Conservation (phyloP, 2,888 invertebrate species). For the Hypomecis punctinalis region DNA sequence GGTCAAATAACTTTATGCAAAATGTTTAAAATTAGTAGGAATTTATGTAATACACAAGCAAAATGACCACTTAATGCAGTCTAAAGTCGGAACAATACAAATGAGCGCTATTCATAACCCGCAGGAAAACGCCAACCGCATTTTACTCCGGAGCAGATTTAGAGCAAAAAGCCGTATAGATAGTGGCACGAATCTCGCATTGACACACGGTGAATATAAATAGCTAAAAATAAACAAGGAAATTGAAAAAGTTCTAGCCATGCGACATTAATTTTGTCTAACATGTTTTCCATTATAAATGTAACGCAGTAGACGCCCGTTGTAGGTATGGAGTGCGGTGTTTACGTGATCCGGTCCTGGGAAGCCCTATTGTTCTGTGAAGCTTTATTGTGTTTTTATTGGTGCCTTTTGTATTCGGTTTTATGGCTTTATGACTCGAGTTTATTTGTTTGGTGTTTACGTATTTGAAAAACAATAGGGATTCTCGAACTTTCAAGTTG, state of each 20-base stretch:
- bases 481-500: too few species aligned
- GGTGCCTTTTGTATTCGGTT: too few species aligned
- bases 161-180: neutral
- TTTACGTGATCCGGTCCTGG: too few species aligned
- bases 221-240: neutral
- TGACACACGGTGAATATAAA: neutral
- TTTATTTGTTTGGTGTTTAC: too few species aligned
- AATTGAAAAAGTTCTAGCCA: neutral
- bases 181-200: neutral
- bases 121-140: conserved; percentile 6
- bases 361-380: too few species aligned
- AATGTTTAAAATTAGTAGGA: neutral
- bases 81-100: neutral
- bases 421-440: too few species aligned
- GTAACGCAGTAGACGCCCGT: too few species aligned
- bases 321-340: too few species aligned
- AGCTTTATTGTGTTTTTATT: too few species aligned
- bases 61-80: conserved; percentile 13
- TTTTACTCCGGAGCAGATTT: neutral
- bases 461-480: too few species aligned
- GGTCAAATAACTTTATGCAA: conserved; percentile 7
- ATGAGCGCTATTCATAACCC: conserved; percentile 18
- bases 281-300: conserved; percentile 1
- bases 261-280: conserved; percentile 5
- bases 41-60: neutral